These are phyloP conservation scores for Tetramorium parvispinum DNA, from an alignment of 1,140 invertebrate species.

Conservation along the genomic window DNA sequence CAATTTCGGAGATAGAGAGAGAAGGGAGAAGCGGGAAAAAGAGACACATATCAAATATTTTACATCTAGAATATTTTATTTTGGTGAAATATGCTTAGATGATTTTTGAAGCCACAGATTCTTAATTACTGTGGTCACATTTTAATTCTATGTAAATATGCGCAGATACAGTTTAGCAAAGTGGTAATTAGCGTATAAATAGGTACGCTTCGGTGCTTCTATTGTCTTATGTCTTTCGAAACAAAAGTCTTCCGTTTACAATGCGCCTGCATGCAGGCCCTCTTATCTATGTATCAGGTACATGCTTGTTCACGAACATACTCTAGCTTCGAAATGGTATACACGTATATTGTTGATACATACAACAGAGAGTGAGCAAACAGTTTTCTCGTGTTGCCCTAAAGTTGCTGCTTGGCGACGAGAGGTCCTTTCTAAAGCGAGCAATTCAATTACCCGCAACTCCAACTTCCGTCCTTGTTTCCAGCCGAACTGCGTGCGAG, in stretches of 20 bases:
- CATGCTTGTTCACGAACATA: slow-evolving; percentile 52
- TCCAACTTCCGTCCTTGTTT: slow-evolving; percentile 70
- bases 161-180: slow-evolving; percentile 18
- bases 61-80: not conserved
- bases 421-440: slow-evolving; percentile 61
- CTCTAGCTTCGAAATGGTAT: slow-evolving; percentile 45
- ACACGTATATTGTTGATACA: slow-evolving; percentile 51
- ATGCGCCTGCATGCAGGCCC: slow-evolving; percentile 65
- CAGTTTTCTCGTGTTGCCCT: slow-evolving; percentile 71
- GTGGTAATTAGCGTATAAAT: slow-evolving; percentile 39
- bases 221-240: slow-evolving; percentile 48
- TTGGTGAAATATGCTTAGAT: not conserved
- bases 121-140: not conserved
- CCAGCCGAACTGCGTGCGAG: slow-evolving; percentile 59
- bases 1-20: not conserved
- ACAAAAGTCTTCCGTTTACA: slow-evolving; percentile 70
- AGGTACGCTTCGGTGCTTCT: slow-evolving; percentile 25
- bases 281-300: slow-evolving; percentile 69
- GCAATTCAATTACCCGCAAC: slow-evolving; percentile 71
- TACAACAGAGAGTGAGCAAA: slow-evolving; percentile 67
- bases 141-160: slow-evolving; percentile 2
- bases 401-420: slow-evolving; percentile 62
- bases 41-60: not conserved
- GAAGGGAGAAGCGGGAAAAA: not conserved
- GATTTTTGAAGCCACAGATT: not conserved